Base-by-base conservation (phyloP, 2,797 vertebrate species). In the Rhinogobio ventralis region DNA sequence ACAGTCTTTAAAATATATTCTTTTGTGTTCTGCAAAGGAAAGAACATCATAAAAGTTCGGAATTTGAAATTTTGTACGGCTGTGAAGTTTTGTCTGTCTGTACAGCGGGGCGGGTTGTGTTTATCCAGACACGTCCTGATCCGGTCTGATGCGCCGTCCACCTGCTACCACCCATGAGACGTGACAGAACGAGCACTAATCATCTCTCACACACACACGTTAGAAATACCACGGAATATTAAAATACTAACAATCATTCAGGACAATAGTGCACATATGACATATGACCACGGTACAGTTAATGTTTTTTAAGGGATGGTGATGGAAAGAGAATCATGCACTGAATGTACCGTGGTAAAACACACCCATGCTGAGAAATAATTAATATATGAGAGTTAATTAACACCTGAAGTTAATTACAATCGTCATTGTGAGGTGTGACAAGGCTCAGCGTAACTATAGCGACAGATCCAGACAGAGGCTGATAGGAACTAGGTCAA, bases 331-430 rank as follows among this genome's bases (percentile, higher is more conserved):
- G 72, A 53, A 74, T 4, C 45, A 20, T 5, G 15, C 71, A 3
- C 71, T 51, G 45, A 20, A 30, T 0, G 45, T 6, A 73, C 2
- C 9, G 1, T 1, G 14, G 9, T 51, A 1, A 51, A 20, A 36
- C 73, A 75, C 49, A 75, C 73, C 11, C 49, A n/a, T 55, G 30
- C 5, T 23, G 11, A 75, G 51, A 55, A 14, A 55, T 75, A 39
- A 75, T 55, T 15, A 55, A 75, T 55, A 55, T 7, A 39, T 23
- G 9, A 15, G 74, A 74, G 46, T 33, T 76, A 76, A 76, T 76
- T 76, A 76, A 55, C 51, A 76, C 49, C 51, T 76, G 30, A 57
- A 76, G 33, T 76, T 55, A 55, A 76, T 76, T 55, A 15, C 14
- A 30, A 39, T 25, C 20, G 13, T 36, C 46, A 33, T 39, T 57